A percentile compares a stretch with the other conserved stretches of the same genome.
These are phyloP conservation scores for Notolabrus celidotus DNA, from an alignment of 2,797 vertebrate genomes.

Conservation along the genomic window DNA sequence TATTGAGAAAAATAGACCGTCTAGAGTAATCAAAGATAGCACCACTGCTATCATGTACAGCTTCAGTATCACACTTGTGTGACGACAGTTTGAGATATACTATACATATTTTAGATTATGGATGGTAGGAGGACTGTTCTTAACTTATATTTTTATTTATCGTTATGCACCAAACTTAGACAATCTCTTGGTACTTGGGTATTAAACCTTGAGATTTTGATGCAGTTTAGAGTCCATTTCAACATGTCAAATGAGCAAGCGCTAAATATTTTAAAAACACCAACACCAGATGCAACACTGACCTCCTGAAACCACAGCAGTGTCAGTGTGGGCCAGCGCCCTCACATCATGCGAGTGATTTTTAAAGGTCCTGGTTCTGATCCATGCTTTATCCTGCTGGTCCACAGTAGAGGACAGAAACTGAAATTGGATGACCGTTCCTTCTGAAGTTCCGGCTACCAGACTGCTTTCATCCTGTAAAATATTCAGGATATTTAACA, in stretches of 20 bases:
- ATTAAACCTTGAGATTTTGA: neutral
- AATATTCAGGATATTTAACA: neutral
- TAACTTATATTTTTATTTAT: too few species aligned
- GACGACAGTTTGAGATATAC: too few species aligned
- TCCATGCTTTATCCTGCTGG: constrained; percentile 88
- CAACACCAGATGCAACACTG: constrained; percentile 38
- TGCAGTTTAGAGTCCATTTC: neutral
- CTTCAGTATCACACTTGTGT: too few species aligned
- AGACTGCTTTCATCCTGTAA: constrained; percentile 91
- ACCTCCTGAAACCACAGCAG: constrained; percentile 93
- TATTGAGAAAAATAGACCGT: too few species aligned
- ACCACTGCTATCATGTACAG: too few species aligned
- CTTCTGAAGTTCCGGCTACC: constrained; percentile 92
- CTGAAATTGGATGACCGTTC: constrained; percentile 92
- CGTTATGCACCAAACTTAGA: too few species aligned
- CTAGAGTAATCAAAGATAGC: too few species aligned
- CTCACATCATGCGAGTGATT: constrained; percentile 94
- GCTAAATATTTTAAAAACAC: too few species aligned
- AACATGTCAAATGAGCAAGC: neutral
- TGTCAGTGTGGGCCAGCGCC: constrained; percentile 87
- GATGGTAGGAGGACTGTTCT: too few species aligned
- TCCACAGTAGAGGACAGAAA: constrained; percentile 81
- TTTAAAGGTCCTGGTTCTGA: constrained; percentile 92
- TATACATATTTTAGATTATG: too few species aligned
- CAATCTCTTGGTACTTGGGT: too few species aligned